Conservation (phyloP, 2,797 vertebrate genomes). For the Chiroxiphia lanceolata region DNA sequence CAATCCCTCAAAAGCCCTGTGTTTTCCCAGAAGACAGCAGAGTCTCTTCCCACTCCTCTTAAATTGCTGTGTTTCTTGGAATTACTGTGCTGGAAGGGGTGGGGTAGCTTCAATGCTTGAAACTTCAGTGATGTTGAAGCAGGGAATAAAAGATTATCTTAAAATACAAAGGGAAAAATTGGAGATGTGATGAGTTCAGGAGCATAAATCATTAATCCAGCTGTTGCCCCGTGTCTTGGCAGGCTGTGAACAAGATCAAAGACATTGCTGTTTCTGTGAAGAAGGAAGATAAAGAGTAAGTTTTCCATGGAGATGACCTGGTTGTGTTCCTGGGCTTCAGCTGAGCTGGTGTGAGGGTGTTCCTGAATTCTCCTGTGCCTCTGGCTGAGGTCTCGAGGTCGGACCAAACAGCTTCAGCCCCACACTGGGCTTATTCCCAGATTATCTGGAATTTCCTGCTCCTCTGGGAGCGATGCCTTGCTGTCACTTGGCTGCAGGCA, state of each 20-base stretch:
- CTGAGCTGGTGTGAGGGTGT: not conserved
- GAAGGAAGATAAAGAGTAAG: slow-evolving; percentile 91
- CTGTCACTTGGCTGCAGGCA: not conserved
- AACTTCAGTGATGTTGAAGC: not conserved
- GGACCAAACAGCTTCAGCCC: not conserved
- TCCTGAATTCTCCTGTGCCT: not conserved
- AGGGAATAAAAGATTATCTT: not conserved
- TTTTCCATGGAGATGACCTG: not conserved
- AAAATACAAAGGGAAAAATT: not conserved
- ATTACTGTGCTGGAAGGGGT: not conserved
- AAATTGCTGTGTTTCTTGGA: not conserved
- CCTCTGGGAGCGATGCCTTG: rapidly evolving
- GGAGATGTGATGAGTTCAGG: not conserved
- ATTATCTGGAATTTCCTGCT: not conserved
- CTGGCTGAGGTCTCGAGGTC: not conserved
- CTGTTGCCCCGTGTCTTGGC: slow-evolving; percentile 54
- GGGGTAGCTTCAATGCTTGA: not conserved
- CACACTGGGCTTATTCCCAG: rapidly evolving
- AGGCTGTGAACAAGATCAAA: slow-evolving; percentile 91
- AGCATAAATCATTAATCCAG: slow-evolving; percentile 2
- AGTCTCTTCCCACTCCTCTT: not conserved
- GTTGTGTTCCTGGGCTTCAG: not conserved
- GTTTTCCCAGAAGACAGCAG: not conserved
- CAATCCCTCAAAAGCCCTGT: not conserved
- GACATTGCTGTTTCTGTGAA: slow-evolving; percentile 90